phyloP scores from a whole-genome alignment of 1,140 invertebrate species.

The Eupeodes corollae region DNA sequence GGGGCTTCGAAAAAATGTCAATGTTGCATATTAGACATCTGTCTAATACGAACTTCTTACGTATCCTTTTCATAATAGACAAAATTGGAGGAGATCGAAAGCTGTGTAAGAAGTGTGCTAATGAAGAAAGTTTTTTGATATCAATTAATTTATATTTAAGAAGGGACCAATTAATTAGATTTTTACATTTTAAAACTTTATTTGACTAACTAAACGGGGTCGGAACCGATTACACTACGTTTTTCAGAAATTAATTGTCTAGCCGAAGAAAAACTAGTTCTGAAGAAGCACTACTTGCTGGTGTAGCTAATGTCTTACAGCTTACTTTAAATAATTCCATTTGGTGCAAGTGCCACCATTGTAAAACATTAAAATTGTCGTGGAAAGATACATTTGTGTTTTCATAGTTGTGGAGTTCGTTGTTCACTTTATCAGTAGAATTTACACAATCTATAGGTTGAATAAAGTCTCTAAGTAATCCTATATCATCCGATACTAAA shows the following conservation, averaged over 20 bases:
- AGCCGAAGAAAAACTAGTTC: not conserved
- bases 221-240: not conserved
- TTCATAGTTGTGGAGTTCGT: not conserved
- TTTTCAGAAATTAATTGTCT: not conserved
- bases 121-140: no score
- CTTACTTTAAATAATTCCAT: not conserved
- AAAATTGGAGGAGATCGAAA: no score
- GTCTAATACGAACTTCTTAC: no score
- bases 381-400: not conserved
- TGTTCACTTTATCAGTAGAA: not conserved
- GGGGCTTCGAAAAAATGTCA: no score
- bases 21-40: no score
- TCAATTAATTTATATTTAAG: no score
- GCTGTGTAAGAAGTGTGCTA: no score
- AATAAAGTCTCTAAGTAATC: not conserved
- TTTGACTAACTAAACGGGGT: not conserved
- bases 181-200: no score
- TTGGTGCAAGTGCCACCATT: slow-evolving; percentile 3
- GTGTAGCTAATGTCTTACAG: slow-evolving; percentile 1
- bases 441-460: not conserved
- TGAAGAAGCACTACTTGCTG: not conserved
- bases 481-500: no score
- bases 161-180: no score
- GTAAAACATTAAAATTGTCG: slow-evolving; percentile 4
- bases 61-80: no score